These are phyloP conservation scores for Zaprionus taronus DNA, from an alignment of 1,140 invertebrate species.

Conservation along the genomic window DNA sequence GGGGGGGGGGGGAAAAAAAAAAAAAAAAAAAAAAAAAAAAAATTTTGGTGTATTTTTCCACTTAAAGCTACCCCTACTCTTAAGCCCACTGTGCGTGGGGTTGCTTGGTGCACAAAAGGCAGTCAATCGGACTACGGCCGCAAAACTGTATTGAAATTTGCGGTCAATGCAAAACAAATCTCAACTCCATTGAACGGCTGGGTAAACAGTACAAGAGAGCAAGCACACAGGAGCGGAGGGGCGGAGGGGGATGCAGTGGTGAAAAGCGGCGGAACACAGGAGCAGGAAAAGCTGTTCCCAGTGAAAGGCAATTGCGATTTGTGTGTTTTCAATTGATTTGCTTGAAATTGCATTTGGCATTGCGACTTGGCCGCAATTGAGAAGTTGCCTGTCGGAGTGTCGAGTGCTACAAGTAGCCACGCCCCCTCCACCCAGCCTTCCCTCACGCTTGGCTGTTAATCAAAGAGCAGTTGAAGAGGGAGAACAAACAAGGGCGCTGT, in stretches of 20 bases:
- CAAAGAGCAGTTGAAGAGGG: constrained; percentile 19
- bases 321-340: constrained; percentile 82
- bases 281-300: constrained; percentile 42
- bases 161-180: constrained; percentile 81
- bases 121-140: constrained; percentile 67
- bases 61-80: not conserved
- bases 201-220: constrained; percentile 38
- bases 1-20: too few species aligned
- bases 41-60: not conserved
- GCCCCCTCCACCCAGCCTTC: not conserved
- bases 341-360: constrained; percentile 76
- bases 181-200: constrained; percentile 66
- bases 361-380: constrained; percentile 61
- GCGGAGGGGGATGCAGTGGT: not conserved
- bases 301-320: constrained; percentile 71
- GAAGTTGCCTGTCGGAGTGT: constrained; percentile 8
- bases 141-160: constrained; percentile 82
- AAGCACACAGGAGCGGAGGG: not conserved
- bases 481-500: constrained; percentile 35
- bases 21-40: too few species aligned
- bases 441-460: constrained; percentile 28
- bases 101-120: constrained; percentile 21
- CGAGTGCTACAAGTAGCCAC: constrained; percentile 7
- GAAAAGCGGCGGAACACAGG: not conserved
- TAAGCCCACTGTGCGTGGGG: constrained; percentile 43